Base-by-base conservation (phyloP, 64 coral and sea anemone genomes). In the Montipora capricornis region DNA sequence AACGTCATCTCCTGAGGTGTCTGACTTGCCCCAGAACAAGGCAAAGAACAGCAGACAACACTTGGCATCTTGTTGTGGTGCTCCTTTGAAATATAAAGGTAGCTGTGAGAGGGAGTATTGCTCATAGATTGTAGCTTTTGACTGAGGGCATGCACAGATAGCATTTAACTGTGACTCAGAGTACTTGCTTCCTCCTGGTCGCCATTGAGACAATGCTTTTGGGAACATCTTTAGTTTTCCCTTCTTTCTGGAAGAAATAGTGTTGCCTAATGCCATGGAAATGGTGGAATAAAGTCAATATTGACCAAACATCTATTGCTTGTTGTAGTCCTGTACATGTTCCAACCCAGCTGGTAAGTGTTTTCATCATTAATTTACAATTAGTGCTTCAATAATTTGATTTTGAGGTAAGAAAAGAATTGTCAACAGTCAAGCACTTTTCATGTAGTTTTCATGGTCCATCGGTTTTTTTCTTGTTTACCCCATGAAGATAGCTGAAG, bases 11-110 rank as follows among this genome's bases (percentile, higher is more conserved):
- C 22, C 11, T 9, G 19, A 24, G 44, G 24, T 90, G 29, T 19
- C 44, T 47, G 78, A 19, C 78, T 80, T 49, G 12, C 78, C 49
- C 53, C 53, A 57, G 76, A 68, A 78, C 45, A 78, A 17, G 77
- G 64, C 12, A n/a, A 68, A 17, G 64, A n/a, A 17, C 12, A 68
- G 64, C 17, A 68, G 17, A n/a, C 64, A 68, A 68, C 17, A 68
- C 9, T 68, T 14, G 64, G 13, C 17, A 14, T 68, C 17, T 68
- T 14, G 64, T 14, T 68, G 12, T 14, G 64, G 17, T 68, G 64
- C 17, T 68, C 13, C 64, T 68, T 68, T 14, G 64, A 68, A n/a
- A 68, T n/a, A 20, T 68, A 68, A n/a, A 68, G 17, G 17, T 14
- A 68, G 64, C 17, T n/a, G 12, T n/a, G 64, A 17, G 64, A 68